Base-by-base conservation (phyloP, 2,113 vertebrate species). In the Cettia cetti region DNA sequence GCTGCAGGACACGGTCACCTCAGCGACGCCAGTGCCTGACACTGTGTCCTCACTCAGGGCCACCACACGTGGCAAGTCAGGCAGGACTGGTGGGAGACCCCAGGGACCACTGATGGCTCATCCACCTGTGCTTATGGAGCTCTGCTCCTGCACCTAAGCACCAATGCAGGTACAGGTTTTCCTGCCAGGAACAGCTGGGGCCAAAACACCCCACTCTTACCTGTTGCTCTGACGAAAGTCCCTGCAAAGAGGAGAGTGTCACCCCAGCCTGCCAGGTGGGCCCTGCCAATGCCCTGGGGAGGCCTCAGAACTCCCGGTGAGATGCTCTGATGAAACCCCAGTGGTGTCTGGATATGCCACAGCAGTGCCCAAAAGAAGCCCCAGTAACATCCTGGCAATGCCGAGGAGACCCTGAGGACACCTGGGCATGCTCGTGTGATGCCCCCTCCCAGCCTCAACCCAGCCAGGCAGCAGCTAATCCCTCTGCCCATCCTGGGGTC, bases 1-100 rank as follows among this genome's bases (percentile, higher is more conserved):
- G 77, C 93, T 95, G 76, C 98, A 98, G 83, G 95, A 95, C 71
- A 97, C 89, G 1, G 52, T 54, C 93, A 98, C 97, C 24, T 61
- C 5, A 3, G 70, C 52, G 12, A 98, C 89, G 0, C 4, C 2
- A 3, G 89, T 50, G 8, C 98, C 97, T 0, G 96, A 85, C 1
- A 4, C 66, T 1, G 68, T 4, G 1, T 92, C 94, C 94, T 98
- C 97, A 4, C 86, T 96, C 60, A 98, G 24, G 20, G 88, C 40
- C 52, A 97, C 89, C 24, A 81, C 69, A 10, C 75, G 90, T 1
- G 98, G 97, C 30, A 98, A 81, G 47, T 81, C 78, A 13, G 45
- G 54, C 49, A 97, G 78, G 7, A 39, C 98, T 98, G 81, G 64
- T 1, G 3, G 63, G 20, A 93, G 33, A 87, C 3, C 47, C 17